Evolutionary conservation across 2,113 vertebrate species (phyloP), one percentile per base, ranked within the genome.

Genomic region (Labeo catla): DNA sequence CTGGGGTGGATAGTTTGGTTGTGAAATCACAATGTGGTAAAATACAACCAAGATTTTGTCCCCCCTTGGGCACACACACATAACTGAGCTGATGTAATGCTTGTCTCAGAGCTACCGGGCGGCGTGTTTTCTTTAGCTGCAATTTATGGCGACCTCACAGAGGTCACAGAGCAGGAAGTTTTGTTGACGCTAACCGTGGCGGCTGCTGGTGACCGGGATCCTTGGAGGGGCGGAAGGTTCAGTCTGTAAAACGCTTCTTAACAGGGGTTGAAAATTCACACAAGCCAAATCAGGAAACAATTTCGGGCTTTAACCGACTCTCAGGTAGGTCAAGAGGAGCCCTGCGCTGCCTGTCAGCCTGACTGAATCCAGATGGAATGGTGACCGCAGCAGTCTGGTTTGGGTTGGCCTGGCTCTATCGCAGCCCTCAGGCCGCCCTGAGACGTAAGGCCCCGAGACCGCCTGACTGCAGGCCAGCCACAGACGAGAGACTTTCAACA

Each of bases 241-340:
- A 76, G 59, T 63, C 52, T 68, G 21, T 78, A 84, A 89, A 87
- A 61, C 11, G 39, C 70, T 21, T 76, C 63, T 61, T 87, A 78
- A 80, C 43, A 52, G 54, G 43, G 49, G 39, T 68, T 66, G 79
- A 79, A 89, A 77, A 81, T 84, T 81, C 23, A 82, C 70, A 65
- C 84, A 49, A 73, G 65, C 70, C 73, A 77, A 85, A 84, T 79
- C 52, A 86, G 79, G 87, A 86, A 88, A 83, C 84, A 83, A 73
- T 85, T 65, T 34, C n/a, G 66, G 16, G 66, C 79, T 80, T 86
- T 39, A 66, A 39, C 36, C 59, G 39, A 57, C 79, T 77, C 86
- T 83, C 81, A 89, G 80, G 81, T 90, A 88, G 85, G 85, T 88
- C 89, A 87, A n/a, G 8, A 50, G 79, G 23, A 76, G 82, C 78